A percentile compares a stretch with the other conserved stretches of the same genome.
These are phyloP conservation scores for Andricus quercusramuli DNA, from an alignment of 2,888 invertebrate species.

Conservation along the genomic window DNA sequence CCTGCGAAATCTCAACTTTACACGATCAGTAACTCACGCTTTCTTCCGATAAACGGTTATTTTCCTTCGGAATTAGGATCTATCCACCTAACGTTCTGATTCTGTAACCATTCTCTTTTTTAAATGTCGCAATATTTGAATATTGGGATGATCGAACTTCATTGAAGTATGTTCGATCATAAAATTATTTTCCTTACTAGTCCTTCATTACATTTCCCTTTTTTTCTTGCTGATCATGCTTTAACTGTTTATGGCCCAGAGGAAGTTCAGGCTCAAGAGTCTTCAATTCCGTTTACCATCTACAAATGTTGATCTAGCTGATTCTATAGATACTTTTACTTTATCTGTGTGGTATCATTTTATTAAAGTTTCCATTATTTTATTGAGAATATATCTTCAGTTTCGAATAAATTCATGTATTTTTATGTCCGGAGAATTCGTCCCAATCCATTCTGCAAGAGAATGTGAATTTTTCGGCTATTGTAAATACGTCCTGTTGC, in stretches of 20 bases:
- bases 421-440: not conserved
- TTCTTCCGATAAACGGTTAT: conserved; percentile 2
- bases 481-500: not conserved
- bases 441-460: not conserved
- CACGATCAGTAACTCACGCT: not conserved
- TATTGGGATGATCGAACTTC: no score
- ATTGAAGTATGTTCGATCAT: no score
- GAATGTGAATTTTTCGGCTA: not conserved
- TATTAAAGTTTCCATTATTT: not conserved
- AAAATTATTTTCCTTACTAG: no score
- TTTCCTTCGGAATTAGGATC: not conserved
- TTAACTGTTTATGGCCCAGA: not conserved
- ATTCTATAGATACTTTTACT: not conserved
- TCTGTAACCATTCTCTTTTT: no score
- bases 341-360: not conserved
- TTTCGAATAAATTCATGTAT: not conserved
- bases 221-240: not conserved
- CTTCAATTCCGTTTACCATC: not conserved
- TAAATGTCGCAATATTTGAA: no score
- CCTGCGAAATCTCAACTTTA: not conserved
- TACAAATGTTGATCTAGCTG: not conserved
- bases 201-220: no score
- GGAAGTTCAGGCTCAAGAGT: no score
- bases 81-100: not conserved
- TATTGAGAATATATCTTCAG: not conserved